These are phyloP conservation scores for Diorhabda carinulata DNA, from an alignment of 1,140 invertebrate species.

Conservation along the genomic window DNA sequence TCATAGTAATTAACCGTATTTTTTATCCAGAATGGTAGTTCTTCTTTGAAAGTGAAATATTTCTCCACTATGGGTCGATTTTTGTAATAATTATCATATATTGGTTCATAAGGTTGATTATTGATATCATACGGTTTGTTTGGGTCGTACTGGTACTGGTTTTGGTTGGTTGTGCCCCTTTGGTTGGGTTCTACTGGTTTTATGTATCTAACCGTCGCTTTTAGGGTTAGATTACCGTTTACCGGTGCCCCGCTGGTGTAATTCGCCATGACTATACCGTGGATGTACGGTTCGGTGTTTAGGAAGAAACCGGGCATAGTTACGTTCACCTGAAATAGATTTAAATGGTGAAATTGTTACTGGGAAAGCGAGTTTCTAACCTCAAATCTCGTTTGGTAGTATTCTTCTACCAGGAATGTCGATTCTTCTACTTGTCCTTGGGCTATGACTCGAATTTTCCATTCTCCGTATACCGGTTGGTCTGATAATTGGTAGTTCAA, in stretches of 20 bases:
- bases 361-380: constrained; percentile 46
- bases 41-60: constrained; percentile 72
- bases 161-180: constrained; percentile 12
- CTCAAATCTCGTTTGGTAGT: constrained; percentile 88
- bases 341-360: neutral
- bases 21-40: constrained; percentile 73
- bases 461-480: constrained; percentile 88
- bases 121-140: constrained; percentile 22
- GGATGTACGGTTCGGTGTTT: constrained; percentile 75
- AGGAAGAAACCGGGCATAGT: constrained; percentile 93
- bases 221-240: constrained; percentile 79
- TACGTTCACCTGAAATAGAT: constrained; percentile 73
- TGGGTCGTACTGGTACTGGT: constrained; percentile 19
- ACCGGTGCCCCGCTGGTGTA: constrained; percentile 85
- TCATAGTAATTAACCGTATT: constrained; percentile 50
- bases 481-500: constrained; percentile 85
- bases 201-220: constrained; percentile 69
- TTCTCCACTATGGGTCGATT: constrained; percentile 60
- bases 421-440: constrained; percentile 84
- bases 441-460: constrained; percentile 84
- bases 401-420: constrained; percentile 86
- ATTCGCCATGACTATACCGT: constrained; percentile 87
- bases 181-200: constrained; percentile 49
- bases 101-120: constrained; percentile 20
- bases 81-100: constrained; percentile 25